Percentiles rank a stretch among this genome's conserved stretches.
Evolutionary conservation across 2,888 invertebrate genomes (phyloP).

Genomic region (Trissolcus brochymenae): DNA sequence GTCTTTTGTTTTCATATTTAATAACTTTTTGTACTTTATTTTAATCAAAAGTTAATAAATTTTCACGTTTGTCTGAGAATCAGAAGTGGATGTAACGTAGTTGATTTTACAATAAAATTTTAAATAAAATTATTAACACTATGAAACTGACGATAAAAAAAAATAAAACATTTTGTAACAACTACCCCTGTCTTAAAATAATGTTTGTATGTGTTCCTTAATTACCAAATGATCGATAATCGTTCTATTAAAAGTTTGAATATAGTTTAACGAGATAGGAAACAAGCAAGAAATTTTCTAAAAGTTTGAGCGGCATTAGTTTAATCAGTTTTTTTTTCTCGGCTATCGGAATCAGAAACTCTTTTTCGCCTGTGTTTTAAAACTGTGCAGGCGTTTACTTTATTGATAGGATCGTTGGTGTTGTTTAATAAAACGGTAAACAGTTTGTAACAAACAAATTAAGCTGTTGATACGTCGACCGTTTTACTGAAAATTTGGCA

Average conservation of each 20-base stretch:
- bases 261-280: slow-evolving; percentile 54
- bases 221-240: slow-evolving; percentile 48
- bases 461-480: background rate
- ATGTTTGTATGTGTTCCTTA: slow-evolving; percentile 43
- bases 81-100: too few species aligned
- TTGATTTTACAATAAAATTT: too few species aligned
- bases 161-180: background rate
- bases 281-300: slow-evolving; percentile 45
- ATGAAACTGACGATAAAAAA: too few species aligned
- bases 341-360: slow-evolving; percentile 21
- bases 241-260: slow-evolving; percentile 55
- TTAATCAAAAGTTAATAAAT: too few species aligned
- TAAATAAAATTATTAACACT: too few species aligned
- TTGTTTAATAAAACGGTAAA: too few species aligned
- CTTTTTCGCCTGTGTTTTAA: background rate
- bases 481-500: slow-evolving; percentile 8
- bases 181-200: slow-evolving; percentile 2
- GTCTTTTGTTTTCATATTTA: too few species aligned
- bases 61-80: too few species aligned
- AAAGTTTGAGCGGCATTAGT: slow-evolving; percentile 53
- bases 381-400: slow-evolving; percentile 2
- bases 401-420: background rate
- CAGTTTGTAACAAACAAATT: too few species aligned
- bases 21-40: too few species aligned
- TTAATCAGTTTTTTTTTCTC: slow-evolving; percentile 44